Percentiles rank a stretch among this genome's conserved stretches.
These are phyloP conservation scores for Tyto alba DNA, from an alignment of 2,113 vertebrate species.

Conservation along the genomic window DNA sequence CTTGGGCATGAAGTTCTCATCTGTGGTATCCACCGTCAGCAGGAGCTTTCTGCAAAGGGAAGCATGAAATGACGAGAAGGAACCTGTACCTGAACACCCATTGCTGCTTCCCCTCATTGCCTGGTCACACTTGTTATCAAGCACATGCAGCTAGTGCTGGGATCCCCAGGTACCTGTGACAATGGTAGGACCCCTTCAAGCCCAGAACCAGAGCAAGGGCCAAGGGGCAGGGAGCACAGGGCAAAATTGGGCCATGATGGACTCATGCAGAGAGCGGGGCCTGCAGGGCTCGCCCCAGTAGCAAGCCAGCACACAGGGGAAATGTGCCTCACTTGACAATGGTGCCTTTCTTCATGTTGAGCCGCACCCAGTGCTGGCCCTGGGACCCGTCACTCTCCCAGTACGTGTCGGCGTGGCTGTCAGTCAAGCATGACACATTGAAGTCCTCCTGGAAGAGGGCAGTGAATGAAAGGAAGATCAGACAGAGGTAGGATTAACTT, in stretches of 20 bases:
- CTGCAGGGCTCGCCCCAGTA: neutral
- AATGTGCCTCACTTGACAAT: slow-evolving; percentile 87
- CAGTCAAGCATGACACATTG: slow-evolving; percentile 88
- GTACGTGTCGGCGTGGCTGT: slow-evolving; percentile 89
- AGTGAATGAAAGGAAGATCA: neutral
- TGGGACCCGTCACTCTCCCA: slow-evolving; percentile 99
- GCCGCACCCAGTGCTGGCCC: slow-evolving; percentile 96
- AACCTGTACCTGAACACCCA: neutral
- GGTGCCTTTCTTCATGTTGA: slow-evolving; percentile 97
- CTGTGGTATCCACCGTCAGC: slow-evolving; percentile 90
- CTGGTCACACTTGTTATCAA: neutral
- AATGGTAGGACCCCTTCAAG: neutral
- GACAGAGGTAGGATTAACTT: neutral
- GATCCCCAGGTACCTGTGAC: neutral
- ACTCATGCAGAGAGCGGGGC: neutral
- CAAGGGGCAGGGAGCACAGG: neutral
- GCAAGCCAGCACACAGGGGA: fast-evolving
- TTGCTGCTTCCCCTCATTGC: neutral
- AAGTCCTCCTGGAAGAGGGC: slow-evolving; percentile 83
- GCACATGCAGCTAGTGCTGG: neutral
- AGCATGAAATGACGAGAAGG: neutral
- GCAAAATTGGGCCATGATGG: neutral
- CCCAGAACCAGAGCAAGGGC: neutral
- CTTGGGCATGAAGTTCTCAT: slow-evolving; percentile 98
- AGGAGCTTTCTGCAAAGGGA: slow-evolving; percentile 82